These are phyloP conservation scores for Mionectes macconnelli DNA, from an alignment of 2,113 vertebrate genomes.

Conservation along the genomic window DNA sequence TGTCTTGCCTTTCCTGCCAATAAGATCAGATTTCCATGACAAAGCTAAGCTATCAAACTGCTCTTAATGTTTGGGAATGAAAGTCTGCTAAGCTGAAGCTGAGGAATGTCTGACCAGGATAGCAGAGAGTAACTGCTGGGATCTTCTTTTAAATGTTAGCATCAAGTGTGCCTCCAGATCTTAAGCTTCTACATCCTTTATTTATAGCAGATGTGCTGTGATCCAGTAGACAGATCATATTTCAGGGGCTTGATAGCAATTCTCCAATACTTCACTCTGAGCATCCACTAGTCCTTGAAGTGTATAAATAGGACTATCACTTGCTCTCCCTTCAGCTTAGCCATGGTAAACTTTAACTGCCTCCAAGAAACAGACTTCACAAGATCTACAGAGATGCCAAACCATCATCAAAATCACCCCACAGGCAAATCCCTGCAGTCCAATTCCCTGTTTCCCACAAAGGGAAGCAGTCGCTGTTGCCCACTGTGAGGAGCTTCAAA, in stretches of 20 bases:
- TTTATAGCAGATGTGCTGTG: not conserved
- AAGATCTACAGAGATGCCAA: not conserved
- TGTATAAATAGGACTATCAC: not conserved
- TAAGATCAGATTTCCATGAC: not conserved
- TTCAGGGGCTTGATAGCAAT: not conserved
- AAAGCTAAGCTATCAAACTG: not conserved
- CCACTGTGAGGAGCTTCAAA: not conserved
- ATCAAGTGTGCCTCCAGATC: not conserved
- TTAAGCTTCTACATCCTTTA: not conserved
- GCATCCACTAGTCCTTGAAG: not conserved
- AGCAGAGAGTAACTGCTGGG: not conserved
- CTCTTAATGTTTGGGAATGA: not conserved
- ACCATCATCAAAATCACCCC: not conserved
- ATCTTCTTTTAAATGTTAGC: not conserved
- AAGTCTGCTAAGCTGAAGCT: not conserved
- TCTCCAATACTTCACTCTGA: not conserved
- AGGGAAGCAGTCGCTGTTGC: not conserved
- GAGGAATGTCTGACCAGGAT: not conserved
- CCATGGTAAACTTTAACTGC: not conserved
- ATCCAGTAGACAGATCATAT: not conserved
- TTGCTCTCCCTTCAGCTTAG: not conserved
- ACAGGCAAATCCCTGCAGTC: not conserved
- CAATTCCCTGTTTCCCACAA: not conserved
- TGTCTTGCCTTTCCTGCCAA: not conserved
- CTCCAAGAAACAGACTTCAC: not conserved